Conservation (phyloP, 2,888 invertebrate genomes). For the Meiosimyza platycephala region DNA sequence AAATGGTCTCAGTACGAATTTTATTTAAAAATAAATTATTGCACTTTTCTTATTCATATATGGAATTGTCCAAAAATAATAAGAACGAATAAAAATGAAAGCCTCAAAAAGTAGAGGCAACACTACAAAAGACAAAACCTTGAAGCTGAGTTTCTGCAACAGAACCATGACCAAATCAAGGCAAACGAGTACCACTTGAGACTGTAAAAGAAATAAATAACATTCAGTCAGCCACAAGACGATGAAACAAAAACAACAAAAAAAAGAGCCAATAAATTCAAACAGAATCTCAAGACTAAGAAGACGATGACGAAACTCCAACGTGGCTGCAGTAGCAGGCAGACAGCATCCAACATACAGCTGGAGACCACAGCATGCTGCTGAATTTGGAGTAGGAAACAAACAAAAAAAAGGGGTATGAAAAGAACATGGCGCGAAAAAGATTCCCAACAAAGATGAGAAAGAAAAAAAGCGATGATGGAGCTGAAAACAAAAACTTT, state of each 20-base stretch:
- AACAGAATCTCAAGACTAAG: background rate
- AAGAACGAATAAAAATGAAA: slow-evolving; percentile 22
- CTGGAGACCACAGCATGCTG: no score
- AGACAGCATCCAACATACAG: background rate
- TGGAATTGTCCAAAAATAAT: slow-evolving; percentile 18
- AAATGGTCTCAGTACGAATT: no score
- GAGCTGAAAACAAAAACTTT: background rate
- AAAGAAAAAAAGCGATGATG: slow-evolving; percentile 48
- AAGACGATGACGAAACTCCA: no score
- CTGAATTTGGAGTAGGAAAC: background rate
- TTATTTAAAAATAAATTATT: no score
- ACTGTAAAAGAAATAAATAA: slow-evolving; percentile 20
- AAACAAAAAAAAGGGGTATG: slow-evolving; percentile 6
- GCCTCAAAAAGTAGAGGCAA: slow-evolving; percentile 4
- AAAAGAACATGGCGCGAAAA: background rate
- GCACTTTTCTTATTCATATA: no score
- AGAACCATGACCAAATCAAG: slow-evolving; percentile 48
- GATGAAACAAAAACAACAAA: slow-evolving; percentile 27
- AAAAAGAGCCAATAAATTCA: slow-evolving; percentile 18
- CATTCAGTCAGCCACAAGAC: slow-evolving; percentile 14
- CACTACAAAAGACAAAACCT: slow-evolving; percentile 30
- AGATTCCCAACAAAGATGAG: slow-evolving; percentile 50
- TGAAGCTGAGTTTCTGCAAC: slow-evolving; percentile 20
- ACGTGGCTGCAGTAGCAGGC: background rate
- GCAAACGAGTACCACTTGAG: slow-evolving; percentile 50